Conservation (phyloP, 2,888 invertebrate genomes). For the Drosophila nigritarsus region DNA sequence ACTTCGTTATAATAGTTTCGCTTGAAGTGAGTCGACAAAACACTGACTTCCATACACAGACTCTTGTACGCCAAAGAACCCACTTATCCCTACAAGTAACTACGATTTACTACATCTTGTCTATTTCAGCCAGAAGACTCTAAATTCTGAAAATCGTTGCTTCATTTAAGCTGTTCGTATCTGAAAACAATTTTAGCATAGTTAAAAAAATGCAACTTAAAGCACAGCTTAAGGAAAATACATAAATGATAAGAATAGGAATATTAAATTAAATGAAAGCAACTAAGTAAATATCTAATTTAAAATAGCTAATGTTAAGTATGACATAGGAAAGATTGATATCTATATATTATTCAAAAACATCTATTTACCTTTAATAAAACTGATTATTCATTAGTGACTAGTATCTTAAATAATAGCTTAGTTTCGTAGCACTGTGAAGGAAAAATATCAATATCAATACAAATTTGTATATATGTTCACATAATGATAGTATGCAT, state of each 20-base stretch:
- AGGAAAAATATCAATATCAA: background rate
- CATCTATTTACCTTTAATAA: background rate
- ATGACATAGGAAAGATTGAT: background rate
- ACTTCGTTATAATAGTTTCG: background rate
- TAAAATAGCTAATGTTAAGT: background rate
- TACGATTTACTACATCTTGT: background rate
- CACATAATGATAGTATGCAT: background rate
- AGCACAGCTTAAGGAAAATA: background rate
- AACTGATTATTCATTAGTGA: background rate
- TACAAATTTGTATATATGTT: background rate
- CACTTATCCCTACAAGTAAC: background rate
- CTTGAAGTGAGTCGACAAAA: background rate
- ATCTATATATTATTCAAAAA: background rate
- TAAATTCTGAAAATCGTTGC: too few relatives aligned
- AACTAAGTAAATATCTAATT: background rate
- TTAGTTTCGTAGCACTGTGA: background rate
- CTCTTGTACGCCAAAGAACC: background rate
- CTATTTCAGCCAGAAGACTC: background rate
- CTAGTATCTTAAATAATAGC: background rate
- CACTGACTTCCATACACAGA: background rate
- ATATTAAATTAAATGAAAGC: background rate
- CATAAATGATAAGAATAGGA: background rate
- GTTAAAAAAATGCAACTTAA: background rate
- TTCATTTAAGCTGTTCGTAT: background rate
- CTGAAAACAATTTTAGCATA: background rate